Percentiles rank a stretch among this genome's conserved stretches.
These are phyloP conservation scores for Patella caerulea DNA, from an alignment of 2,888 invertebrate genomes.

Conservation along the genomic window DNA sequence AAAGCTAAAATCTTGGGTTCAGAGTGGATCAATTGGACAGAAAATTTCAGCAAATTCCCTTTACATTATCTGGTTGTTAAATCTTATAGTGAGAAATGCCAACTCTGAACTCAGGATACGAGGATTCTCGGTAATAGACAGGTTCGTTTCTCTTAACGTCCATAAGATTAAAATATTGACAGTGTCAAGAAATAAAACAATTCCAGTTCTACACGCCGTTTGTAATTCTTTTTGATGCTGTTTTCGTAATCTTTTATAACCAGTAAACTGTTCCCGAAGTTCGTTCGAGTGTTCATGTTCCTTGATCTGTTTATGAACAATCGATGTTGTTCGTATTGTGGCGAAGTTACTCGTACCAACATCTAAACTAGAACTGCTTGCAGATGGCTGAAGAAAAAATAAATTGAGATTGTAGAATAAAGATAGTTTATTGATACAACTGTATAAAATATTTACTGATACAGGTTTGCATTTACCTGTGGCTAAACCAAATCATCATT, in stretches of 20 bases:
- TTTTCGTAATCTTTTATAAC: conserved; percentile 96
- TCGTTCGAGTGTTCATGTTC: conserved; percentile 96
- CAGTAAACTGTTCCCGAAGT: conserved; percentile 99
- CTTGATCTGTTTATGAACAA: conserved; percentile 97
- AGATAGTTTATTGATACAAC: not conserved
- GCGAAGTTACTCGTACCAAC: conserved; percentile 94
- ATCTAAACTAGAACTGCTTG: conserved; percentile 49
- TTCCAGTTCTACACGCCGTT: conserved; percentile 69
- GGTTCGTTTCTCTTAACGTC: not conserved
- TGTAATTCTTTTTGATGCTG: conserved; percentile 95
- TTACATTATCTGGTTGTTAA: too few relatives aligned
- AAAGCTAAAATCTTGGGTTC: too few relatives aligned
- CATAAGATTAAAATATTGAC: not conserved
- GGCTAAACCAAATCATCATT: too few relatives aligned
- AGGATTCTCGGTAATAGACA: too few relatives aligned
- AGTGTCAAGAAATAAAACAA: not conserved
- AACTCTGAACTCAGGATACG: too few relatives aligned
- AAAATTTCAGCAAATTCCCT: too few relatives aligned
- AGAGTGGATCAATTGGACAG: too few relatives aligned
- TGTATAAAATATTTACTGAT: not conserved
- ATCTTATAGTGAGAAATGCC: too few relatives aligned
- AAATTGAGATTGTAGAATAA: not conserved
- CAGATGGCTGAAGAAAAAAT: conserved; percentile 38
- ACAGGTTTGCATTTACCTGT: too few relatives aligned
- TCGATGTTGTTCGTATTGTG: conserved; percentile 96